These are phyloP conservation scores for Hipposideros armiger DNA, from an alignment of 2,113 vertebrate genomes.

Conservation along the genomic window DNA sequence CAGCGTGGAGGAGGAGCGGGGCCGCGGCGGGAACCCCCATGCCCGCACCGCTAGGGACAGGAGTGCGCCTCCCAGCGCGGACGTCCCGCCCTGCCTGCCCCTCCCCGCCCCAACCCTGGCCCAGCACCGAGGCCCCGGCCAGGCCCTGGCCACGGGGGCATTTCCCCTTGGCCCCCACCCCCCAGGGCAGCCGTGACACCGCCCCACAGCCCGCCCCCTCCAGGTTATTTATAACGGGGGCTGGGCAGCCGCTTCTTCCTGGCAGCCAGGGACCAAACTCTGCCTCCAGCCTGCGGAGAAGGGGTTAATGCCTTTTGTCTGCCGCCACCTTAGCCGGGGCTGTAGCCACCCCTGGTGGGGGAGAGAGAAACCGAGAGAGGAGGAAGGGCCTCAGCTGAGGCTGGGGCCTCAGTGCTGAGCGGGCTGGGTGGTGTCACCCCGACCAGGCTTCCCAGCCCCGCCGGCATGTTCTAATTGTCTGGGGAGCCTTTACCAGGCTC, in stretches of 20 bases:
- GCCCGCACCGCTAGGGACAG: background rate
- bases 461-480: background rate
- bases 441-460: background rate
- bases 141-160: background rate
- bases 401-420: background rate
- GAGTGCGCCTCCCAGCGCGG: rapidly evolving
- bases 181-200: background rate
- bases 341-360: background rate
- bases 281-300: background rate
- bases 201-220: constrained; percentile 11
- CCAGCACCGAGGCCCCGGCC: background rate
- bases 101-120: background rate
- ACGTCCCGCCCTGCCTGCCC: rapidly evolving
- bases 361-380: background rate
- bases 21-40: constrained; percentile 7
- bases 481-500: rapidly evolving
- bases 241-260: background rate
- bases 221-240: constrained; percentile 78
- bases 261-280: background rate
- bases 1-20: background rate
- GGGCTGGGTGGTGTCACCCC: background rate
- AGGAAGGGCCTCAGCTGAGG: background rate
- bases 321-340: background rate
- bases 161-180: background rate
- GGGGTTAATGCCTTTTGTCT: background rate